phyloP scores from a whole-genome alignment of 2,888 invertebrate genomes.

The Allophyes oxyacanthae region DNA sequence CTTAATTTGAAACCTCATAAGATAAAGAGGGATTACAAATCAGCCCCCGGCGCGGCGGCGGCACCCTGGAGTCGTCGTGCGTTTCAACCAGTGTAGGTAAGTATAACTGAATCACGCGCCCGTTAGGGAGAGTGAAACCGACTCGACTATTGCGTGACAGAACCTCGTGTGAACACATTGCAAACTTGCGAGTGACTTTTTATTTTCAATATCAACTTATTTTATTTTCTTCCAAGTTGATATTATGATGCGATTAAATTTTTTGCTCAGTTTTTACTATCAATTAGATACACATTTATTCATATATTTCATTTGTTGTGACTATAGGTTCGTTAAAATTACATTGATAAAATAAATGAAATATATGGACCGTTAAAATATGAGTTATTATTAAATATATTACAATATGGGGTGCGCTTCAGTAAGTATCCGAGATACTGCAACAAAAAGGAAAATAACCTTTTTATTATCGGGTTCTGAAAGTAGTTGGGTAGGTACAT shows the following conservation, averaged over 20 bases:
- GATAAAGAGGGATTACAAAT: constrained; percentile 11
- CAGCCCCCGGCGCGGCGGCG: constrained; percentile 5
- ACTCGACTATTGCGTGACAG: constrained; percentile 54
- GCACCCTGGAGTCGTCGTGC: constrained; percentile 2
- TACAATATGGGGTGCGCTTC: too few species aligned
- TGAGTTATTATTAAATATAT: too few species aligned
- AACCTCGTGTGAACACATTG: constrained; percentile 52
- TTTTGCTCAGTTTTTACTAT: constrained; percentile 22
- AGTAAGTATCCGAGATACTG: too few species aligned
- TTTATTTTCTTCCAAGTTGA: constrained; percentile 44
- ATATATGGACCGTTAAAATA: too few species aligned
- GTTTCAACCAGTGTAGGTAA: constrained; percentile 23
- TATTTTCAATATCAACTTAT: constrained; percentile 25
- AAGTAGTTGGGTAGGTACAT: too few species aligned
- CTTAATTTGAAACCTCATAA: too few species aligned
- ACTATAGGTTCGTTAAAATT: too few species aligned
- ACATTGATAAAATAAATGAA: too few species aligned
- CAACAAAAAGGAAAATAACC: too few species aligned
- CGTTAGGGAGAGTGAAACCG: constrained; percentile 46
- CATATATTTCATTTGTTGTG: too few species aligned
- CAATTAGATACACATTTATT: constrained; percentile 17
- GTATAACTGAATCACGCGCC: constrained; percentile 46
- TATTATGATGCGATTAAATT: constrained; percentile 30
- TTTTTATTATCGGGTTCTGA: too few species aligned
- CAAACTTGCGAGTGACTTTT: constrained; percentile 33